phyloP scores from a whole-genome alignment of 1,140 invertebrate species.

The Solenopsis invicta region DNA sequence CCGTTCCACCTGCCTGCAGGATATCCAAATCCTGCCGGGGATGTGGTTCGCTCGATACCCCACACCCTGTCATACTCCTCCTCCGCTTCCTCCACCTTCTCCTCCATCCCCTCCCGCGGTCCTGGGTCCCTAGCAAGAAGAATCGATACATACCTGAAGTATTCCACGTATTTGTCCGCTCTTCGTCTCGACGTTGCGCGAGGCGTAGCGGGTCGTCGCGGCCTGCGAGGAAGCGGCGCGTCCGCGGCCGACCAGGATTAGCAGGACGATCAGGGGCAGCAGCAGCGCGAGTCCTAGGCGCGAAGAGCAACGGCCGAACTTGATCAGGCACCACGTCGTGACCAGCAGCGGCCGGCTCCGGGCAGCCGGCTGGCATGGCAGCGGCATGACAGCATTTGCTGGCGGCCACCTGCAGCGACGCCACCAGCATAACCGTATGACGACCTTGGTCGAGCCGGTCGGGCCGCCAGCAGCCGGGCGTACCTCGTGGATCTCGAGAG shows the following conservation, averaged over 20 bases:
- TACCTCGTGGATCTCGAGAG: not conserved
- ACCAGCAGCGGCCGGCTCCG: conserved; percentile 80
- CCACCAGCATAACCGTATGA: conserved; percentile 77
- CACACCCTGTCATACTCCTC: not conserved
- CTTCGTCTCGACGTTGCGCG: conserved; percentile 88
- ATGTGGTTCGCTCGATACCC: conserved; percentile 24
- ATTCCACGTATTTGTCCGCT: conserved; percentile 89
- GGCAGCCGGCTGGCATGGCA: conserved; percentile 84
- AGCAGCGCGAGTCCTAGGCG: conserved; percentile 65
- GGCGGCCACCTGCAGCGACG: conserved; percentile 81
- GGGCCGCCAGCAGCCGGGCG: conserved; percentile 71
- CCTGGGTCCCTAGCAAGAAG: not conserved
- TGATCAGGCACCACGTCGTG: conserved; percentile 72
- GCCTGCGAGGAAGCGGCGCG: conserved; percentile 75
- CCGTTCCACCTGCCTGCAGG: conserved; percentile 22
- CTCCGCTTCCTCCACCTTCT: not conserved
- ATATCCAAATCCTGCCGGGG: conserved; percentile 37
- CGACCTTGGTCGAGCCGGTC: conserved; percentile 70
- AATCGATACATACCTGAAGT: conserved; percentile 81
- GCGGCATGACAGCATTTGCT: conserved; percentile 86
- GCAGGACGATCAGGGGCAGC: conserved; percentile 74
- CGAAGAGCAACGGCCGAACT: conserved; percentile 58
- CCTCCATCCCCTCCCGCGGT: not conserved
- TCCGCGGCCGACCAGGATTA: conserved; percentile 69
- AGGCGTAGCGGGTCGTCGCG: conserved; percentile 86